These are phyloP conservation scores for Ochropacha duplaris DNA, from an alignment of 2,888 invertebrate genomes.

Conservation along the genomic window DNA sequence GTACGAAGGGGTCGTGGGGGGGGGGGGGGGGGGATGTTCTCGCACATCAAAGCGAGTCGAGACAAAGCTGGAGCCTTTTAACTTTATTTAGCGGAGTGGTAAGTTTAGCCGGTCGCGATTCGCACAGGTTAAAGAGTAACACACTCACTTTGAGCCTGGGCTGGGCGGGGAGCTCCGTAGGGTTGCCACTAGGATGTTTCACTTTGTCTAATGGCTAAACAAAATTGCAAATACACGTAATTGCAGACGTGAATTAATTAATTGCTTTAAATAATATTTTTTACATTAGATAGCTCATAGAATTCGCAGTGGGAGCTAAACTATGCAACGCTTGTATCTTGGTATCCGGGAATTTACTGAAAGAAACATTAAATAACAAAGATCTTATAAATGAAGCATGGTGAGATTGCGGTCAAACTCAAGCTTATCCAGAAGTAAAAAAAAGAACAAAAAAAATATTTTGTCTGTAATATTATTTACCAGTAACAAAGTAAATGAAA, in stretches of 20 bases:
- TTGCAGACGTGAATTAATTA: no score
- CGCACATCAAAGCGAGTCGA: slow-evolving; percentile 79
- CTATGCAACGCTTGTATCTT: no score
- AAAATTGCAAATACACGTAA: no score
- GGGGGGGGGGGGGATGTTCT: slow-evolving; percentile 34
- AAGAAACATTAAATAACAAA: background rate
- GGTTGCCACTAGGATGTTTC: slow-evolving; percentile 39
- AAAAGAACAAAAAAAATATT: background rate
- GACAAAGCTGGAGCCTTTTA: slow-evolving; percentile 83
- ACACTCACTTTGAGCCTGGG: slow-evolving; percentile 77
- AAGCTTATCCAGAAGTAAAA: no score
- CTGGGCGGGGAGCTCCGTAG: slow-evolving; percentile 45
- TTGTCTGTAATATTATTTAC: background rate
- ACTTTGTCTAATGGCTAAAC: background rate
- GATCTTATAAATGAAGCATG: background rate
- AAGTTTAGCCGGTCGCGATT: slow-evolving; percentile 83
- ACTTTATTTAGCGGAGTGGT: slow-evolving; percentile 83
- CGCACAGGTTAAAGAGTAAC: slow-evolving; percentile 83
- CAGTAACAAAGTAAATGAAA: background rate
- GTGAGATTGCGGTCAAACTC: no score
- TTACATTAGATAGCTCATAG: no score
- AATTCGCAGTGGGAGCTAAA: no score
- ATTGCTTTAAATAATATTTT: no score
- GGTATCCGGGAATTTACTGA: no score
- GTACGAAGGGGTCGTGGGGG: slow-evolving; percentile 44